phyloP scores from a whole-genome alignment of 1,140 invertebrate genomes.

The Monomorium pharaonis region DNA sequence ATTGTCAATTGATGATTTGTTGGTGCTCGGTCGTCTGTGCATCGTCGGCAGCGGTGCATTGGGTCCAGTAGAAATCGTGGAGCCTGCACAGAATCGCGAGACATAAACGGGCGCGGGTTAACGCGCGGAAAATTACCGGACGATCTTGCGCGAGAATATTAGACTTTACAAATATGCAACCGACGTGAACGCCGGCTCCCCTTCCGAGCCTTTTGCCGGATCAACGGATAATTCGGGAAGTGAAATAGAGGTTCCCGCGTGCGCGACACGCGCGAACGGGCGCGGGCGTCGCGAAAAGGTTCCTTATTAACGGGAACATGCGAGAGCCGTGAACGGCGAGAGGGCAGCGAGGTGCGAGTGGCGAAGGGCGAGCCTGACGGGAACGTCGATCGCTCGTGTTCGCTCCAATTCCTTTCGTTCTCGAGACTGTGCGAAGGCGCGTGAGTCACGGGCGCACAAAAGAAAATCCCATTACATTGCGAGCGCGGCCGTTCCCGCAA shows the following conservation, averaged over 20 bases:
- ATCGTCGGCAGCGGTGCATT: neutral
- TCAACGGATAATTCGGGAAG: neutral
- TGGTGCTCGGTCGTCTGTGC: neutral
- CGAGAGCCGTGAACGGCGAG: slow-evolving; percentile 13
- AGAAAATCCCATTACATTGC: slow-evolving; percentile 38
- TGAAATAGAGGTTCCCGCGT: slow-evolving; percentile 37
- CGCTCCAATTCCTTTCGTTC: slow-evolving; percentile 39
- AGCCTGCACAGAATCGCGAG: neutral
- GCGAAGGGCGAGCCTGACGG: slow-evolving; percentile 16
- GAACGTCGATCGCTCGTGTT: slow-evolving; percentile 15
- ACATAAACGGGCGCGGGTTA: slow-evolving; percentile 55
- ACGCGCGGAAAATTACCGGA: slow-evolving; percentile 68
- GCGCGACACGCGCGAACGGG: slow-evolving; percentile 45
- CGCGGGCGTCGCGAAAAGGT: slow-evolving; percentile 50
- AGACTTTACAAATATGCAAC: slow-evolving; percentile 43
- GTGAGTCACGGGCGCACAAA: slow-evolving; percentile 36
- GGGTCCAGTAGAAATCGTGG: neutral
- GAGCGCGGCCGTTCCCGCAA: slow-evolving; percentile 35
- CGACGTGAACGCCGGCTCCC: neutral
- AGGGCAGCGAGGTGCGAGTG: slow-evolving; percentile 15
- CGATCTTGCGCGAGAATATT: slow-evolving; percentile 57
- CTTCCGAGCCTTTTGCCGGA: slow-evolving; percentile 21
- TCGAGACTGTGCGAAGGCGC: slow-evolving; percentile 3
- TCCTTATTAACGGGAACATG: slow-evolving; percentile 61
- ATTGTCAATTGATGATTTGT: neutral